Evolutionary conservation across 37 sponge, comb jelly and placozoan genomes (phyloP).

Genomic region (Halichondria panicea): DNA sequence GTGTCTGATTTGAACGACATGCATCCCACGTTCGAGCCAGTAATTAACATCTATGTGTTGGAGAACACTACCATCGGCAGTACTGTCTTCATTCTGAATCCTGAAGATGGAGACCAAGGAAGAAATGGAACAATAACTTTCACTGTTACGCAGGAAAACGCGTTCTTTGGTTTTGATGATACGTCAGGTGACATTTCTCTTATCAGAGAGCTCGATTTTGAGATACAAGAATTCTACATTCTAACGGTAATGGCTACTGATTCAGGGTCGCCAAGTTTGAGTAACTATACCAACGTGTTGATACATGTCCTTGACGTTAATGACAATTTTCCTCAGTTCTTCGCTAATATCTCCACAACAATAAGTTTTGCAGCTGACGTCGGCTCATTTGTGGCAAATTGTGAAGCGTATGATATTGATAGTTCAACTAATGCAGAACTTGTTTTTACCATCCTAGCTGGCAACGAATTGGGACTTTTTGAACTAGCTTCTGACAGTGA

Average conservation of each 20-base stretch:
- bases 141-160: conserved; percentile 13
- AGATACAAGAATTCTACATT: conserved; percentile 4
- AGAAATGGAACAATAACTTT: conserved; percentile 57
- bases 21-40: conserved; percentile 54
- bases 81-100: conserved; percentile 24
- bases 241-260: conserved; percentile 59
- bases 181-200: conserved; percentile 52
- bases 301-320: conserved; percentile 63
- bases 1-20: conserved; percentile 73
- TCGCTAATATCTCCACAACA: background rate
- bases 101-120: conserved; percentile 73
- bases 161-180: conserved; percentile 22
- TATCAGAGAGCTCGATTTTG: conserved; percentile 38
- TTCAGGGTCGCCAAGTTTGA: conserved; percentile 19
- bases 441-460: background rate
- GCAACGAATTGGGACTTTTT: conserved; percentile 5
- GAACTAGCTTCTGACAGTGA: conserved; percentile 4
- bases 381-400: background rate
- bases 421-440: conserved; percentile 13
- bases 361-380: background rate
- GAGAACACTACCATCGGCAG: conserved; percentile 27
- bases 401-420: conserved; percentile 51
- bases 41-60: conserved; percentile 4
- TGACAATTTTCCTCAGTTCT: conserved; percentile 66
- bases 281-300: conserved; percentile 55